Evolutionary conservation across 1,140 invertebrate genomes (phyloP), one percentile per base, ranked within the genome.

Genomic region (Alviniconcha marisindica): DNA sequence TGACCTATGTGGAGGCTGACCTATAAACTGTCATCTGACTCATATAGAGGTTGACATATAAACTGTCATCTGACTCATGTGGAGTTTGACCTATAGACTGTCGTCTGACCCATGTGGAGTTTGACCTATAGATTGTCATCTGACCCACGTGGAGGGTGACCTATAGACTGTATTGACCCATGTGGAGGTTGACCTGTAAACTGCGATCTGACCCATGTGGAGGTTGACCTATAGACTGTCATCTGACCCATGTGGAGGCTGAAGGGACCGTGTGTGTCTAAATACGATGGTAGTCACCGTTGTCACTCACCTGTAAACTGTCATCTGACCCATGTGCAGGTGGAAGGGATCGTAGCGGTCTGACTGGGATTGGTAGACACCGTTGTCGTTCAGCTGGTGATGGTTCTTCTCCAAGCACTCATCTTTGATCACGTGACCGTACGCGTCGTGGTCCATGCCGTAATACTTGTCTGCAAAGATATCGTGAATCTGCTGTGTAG

Each of bases 281-380:
- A 89, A 36, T 87, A 89, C 69, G n/a, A n/a, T 92, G 82, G 73
- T 90, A 90, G 12, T 73, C 76, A 0, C 44, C 44, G 44, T 48
- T 18, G 44, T 48, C 44, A 18, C 18, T 48, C 44, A 92, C 88
- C 94, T 92, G 89, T 94, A 94, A 0, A 94, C 90, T 18, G 94
- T 94, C 92, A 94, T 93, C 85, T 94, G 93, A 12, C 94, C 94
- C 94, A 94, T 94, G 48, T 93, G 92, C 0, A 94, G 83, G 78
- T 93, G 91, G 80, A 93, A 94, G 0, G 93, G 92, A 84, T 93
- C 92, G 79, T 92, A 93, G 3, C 86, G 86, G 24, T 89, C 18
- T 48, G n/a, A n/a, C n/a, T 48, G 69, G 1, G 69, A 71, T 28
- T 71, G 33, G 36, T 83, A 76, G 2, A 86, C 89, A 18, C 84